Conservation (phyloP, 1,140 invertebrate genomes). For the Lucilia sericata region DNA sequence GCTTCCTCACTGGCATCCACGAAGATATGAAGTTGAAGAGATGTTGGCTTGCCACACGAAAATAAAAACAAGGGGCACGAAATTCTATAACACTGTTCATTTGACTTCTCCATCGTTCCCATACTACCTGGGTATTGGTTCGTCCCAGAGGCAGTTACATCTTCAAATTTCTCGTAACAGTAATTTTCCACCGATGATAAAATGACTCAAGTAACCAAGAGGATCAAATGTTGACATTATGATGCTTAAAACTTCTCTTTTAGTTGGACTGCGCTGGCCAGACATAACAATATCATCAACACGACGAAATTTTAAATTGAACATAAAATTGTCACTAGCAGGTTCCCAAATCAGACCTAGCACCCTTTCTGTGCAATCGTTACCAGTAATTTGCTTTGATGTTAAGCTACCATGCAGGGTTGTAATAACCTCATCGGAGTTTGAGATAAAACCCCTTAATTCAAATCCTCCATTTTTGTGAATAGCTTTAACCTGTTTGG, state of each 20-base stretch:
- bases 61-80: background rate
- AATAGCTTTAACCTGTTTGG: background rate
- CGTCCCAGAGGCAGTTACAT: too few species aligned
- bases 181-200: constrained; percentile 62
- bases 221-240: constrained; percentile 43
- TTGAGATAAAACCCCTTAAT: background rate
- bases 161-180: background rate
- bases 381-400: too few species aligned
- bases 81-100: background rate
- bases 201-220: constrained; percentile 56
- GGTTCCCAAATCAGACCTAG: background rate
- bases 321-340: background rate
- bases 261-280: background rate
- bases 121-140: too few species aligned
- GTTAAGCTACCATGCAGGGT: background rate
- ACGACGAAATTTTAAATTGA: background rate
- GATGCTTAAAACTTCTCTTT: constrained; percentile 1
- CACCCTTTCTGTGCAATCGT: background rate
- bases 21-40: background rate
- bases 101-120: background rate
- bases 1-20: constrained; percentile 33
- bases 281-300: background rate
- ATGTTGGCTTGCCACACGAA: background rate
- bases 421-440: background rate
- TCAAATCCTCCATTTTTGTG: constrained; percentile 26